Conservation (phyloP, 2,888 invertebrate species). For the Troides oblongomaculatus region DNA sequence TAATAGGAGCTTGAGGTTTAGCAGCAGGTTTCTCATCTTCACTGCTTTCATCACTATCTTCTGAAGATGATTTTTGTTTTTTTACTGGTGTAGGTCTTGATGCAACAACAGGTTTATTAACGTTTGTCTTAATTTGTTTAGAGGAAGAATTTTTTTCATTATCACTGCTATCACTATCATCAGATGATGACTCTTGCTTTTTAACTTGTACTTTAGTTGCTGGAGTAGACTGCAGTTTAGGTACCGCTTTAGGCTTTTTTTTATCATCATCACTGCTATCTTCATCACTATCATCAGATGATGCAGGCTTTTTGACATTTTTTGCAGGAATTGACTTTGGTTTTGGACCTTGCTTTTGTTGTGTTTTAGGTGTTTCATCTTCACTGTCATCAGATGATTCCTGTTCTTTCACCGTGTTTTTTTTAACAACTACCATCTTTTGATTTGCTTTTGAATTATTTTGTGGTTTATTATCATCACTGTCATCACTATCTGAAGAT, state of each 20-base stretch:
- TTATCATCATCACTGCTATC: slow-evolving; percentile 45
- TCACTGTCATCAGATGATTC: slow-evolving; percentile 55
- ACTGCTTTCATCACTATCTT: slow-evolving; percentile 58
- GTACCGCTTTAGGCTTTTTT: slow-evolving; percentile 33
- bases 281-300: slow-evolving; percentile 39
- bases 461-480: background rate
- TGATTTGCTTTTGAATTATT: background rate
- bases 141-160: slow-evolving; percentile 33
- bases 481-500: slow-evolving; percentile 6
- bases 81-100: slow-evolving; percentile 31
- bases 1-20: slow-evolving; percentile 36
- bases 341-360: slow-evolving; percentile 44
- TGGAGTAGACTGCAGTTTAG: slow-evolving; percentile 36
- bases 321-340: slow-evolving; percentile 30
- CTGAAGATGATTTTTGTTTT: slow-evolving; percentile 47
- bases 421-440: background rate
- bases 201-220: slow-evolving; percentile 39
- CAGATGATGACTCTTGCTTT: slow-evolving; percentile 49
- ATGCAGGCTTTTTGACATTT: slow-evolving; percentile 39
- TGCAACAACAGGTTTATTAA: slow-evolving; percentile 23
- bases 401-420: slow-evolving; percentile 33
- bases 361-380: slow-evolving; percentile 34
- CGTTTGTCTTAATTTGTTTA: slow-evolving; percentile 14
- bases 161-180: slow-evolving; percentile 48
- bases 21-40: slow-evolving; percentile 51